Base-by-base conservation (phyloP, 2,797 vertebrate species). In the Coranthus polyacanthus region DNA sequence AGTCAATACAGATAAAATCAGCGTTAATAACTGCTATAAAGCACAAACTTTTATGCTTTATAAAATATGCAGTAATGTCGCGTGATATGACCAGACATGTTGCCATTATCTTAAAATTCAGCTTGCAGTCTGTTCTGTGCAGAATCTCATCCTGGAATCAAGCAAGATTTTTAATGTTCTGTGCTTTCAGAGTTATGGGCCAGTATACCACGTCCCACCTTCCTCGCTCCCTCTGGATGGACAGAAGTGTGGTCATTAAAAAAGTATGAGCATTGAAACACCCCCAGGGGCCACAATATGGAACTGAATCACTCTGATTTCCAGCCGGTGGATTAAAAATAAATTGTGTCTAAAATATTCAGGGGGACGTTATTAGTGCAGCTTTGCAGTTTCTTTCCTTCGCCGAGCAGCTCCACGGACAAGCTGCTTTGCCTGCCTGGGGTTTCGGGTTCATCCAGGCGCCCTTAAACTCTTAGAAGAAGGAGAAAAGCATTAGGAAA, bases 341-440 rank as follows among this genome's bases (percentile, higher is more conserved):
- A 92, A 93, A 93, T 91, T 90, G 87, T 77, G 83, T 89, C 79
- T 93, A 89, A 94, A 91, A 93, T 93, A 93, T 94, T 93, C 88
- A 92, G 72, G 50, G 83, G 66, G 71, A 79, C 65, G 68, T 87
- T 88, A 90, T 92, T 92, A 90, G 79, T 65, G 79, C 71, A 83
- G 81, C 79, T 86, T 89, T 82, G 81, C 80, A 68, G 79, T 83
- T 89, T 83, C 80, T 72, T 73, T 72, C 70, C 78, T 77, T 68
- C 34, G 32, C 58, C 47, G 45, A 75, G 65, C 80, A 42, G 70
- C 78, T 75, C 72, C 77, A 79, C 34, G 69, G 81, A 83, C 26
- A 41, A 84, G 72, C 67, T 58, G 71, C 67, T 84, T 66, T 34
- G 70, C 67, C 74, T 43, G 65, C 77, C 75, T 21, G 59, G 21